phyloP scores from a whole-genome alignment of 2,113 vertebrate genomes.

The Zosterops japonicus region DNA sequence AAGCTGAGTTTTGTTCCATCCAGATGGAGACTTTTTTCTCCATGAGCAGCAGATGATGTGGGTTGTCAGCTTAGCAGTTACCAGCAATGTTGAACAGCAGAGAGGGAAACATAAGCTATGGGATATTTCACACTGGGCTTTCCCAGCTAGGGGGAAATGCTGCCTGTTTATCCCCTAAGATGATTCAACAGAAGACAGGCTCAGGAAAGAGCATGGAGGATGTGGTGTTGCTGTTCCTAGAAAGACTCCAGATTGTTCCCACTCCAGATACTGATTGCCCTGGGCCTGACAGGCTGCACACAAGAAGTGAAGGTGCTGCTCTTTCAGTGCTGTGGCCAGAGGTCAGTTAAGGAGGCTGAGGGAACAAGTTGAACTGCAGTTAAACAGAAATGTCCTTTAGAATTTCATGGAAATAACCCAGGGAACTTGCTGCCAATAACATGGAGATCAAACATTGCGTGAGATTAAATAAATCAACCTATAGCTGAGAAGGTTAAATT shows the following conservation, averaged over 20 bases:
- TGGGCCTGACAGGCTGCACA: neutral
- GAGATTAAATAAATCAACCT: conserved; percentile 55
- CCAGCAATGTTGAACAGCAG: neutral
- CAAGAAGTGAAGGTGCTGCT: neutral
- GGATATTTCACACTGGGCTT: neutral
- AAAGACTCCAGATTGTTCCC: neutral
- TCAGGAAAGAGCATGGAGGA: neutral
- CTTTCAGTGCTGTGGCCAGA: neutral
- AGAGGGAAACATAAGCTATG: neutral
- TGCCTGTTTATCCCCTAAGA: neutral
- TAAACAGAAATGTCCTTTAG: neutral
- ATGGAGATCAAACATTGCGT: neutral
- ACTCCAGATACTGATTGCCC: neutral
- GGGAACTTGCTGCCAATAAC: neutral
- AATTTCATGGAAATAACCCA: neutral
- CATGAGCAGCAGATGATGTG: neutral
- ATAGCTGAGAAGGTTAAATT: conserved; percentile 49
- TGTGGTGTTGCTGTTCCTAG: neutral
- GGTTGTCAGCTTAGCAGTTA: neutral
- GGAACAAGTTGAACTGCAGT: neutral
- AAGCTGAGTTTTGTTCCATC: neutral
- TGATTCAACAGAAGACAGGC: neutral
- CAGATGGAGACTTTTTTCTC: neutral
- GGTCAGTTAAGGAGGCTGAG: neutral
- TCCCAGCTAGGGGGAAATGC: neutral